Percentiles rank a stretch among this genome's conserved stretches.
Evolutionary conservation across 1,140 invertebrate genomes (phyloP).

Genomic region (Anoplolepis gracilipes): DNA sequence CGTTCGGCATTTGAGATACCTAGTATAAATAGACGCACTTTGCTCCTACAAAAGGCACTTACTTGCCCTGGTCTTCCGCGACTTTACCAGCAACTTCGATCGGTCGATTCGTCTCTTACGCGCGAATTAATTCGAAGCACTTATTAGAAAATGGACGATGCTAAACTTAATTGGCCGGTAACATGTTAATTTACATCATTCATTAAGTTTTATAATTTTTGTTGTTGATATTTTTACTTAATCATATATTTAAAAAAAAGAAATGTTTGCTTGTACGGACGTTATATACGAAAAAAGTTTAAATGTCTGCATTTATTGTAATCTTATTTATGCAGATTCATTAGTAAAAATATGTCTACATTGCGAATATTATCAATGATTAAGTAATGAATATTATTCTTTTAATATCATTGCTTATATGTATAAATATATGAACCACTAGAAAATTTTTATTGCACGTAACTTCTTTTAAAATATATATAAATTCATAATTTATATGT

Average conservation of each 20-base stretch:
- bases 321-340: conserved; percentile 8
- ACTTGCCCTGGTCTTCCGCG: conserved; percentile 65
- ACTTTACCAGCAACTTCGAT: conserved; percentile 49
- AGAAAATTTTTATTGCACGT: conserved; percentile 15
- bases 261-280: neutral
- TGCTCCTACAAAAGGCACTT: conserved; percentile 81
- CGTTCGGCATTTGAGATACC: conserved; percentile 80
- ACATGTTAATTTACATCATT: neutral
- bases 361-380: neutral
- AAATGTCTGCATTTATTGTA: neutral
- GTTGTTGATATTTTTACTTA: conserved; percentile 3
- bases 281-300: neutral
- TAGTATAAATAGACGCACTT: conserved; percentile 82
- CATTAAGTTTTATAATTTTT: neutral
- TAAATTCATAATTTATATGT: neutral
- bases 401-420: neutral
- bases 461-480: neutral
- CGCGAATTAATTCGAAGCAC: conserved; percentile 21
- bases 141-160: neutral
- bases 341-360: neutral
- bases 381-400: neutral
- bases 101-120: conserved; percentile 46
- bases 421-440: neutral
- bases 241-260: neutral
- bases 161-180: neutral